These are phyloP conservation scores for Rhagonycha fulva DNA, from an alignment of 2,888 invertebrate genomes.

Conservation along the genomic window DNA sequence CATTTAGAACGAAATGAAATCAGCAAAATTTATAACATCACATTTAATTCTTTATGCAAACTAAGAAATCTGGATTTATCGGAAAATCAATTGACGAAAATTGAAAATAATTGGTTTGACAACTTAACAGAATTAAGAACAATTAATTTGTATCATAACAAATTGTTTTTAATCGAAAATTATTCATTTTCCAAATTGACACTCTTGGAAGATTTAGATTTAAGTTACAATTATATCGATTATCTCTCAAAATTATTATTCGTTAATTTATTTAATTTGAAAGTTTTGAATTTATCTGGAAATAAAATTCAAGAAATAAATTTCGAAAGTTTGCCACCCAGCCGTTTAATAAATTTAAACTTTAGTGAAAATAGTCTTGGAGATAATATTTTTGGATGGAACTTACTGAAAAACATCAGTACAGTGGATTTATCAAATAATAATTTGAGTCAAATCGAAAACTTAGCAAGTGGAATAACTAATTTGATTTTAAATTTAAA, in stretches of 20 bases:
- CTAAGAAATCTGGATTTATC: constrained; percentile 10
- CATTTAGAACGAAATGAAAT: neutral
- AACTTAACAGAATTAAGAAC: neutral
- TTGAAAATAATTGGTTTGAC: neutral
- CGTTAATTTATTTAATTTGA: neutral
- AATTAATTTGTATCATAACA: neutral
- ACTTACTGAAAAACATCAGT: neutral
- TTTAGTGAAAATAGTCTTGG: neutral
- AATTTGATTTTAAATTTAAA: constrained; percentile 3
- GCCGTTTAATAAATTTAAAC: constrained; percentile 1
- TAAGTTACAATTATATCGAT: constrained; percentile 7
- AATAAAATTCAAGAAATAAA: constrained; percentile 3
- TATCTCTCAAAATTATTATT: neutral
- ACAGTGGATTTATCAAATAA: constrained; percentile 4
- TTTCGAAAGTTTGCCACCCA: neutral
- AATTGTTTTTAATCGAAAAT: neutral
- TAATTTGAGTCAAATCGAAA: neutral
- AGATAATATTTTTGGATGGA: neutral
- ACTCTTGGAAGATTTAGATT: constrained; percentile 3
- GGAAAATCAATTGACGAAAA: neutral
- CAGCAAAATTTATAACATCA: neutral
- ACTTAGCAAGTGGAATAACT: neutral
- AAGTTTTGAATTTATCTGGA: constrained; percentile 10
- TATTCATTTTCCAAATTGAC: neutral
- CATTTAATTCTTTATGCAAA: neutral